phyloP scores from a whole-genome alignment of 2,797 vertebrate species.

The Hylomyscus alleni region DNA sequence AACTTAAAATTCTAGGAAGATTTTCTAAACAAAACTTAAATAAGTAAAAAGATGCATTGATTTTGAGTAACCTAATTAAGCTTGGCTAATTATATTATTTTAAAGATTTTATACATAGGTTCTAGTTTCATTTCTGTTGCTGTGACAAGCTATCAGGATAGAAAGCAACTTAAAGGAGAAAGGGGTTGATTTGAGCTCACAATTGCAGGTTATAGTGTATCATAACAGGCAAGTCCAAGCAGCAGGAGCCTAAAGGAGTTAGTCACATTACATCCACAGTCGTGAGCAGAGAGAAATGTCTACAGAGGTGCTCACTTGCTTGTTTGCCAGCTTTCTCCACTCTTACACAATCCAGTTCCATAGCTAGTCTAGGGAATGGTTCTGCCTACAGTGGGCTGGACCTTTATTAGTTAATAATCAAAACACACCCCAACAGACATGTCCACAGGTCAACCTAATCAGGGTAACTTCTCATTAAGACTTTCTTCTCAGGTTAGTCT shows the following conservation, averaged over 20 bases:
- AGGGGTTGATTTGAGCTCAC: not conserved
- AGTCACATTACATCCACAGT: not conserved
- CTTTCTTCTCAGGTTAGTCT: not conserved
- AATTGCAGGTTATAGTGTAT: not conserved
- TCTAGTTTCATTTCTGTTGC: not conserved
- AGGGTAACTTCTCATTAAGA: not conserved
- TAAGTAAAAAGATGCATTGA: constrained; percentile 37
- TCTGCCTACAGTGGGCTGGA: not conserved
- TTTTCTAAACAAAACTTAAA: constrained; percentile 42
- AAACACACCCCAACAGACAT: not conserved
- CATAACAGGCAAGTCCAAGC: not conserved
- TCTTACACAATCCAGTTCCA: not conserved
- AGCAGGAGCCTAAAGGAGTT: not conserved
- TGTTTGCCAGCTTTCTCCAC: not conserved
- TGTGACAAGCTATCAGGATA: not conserved
- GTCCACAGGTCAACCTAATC: not conserved
- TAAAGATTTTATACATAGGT: not conserved
- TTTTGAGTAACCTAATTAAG: constrained; percentile 23
- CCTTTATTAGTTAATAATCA: not conserved
- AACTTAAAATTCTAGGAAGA: constrained; percentile 5
- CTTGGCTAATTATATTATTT: constrained; percentile 23
- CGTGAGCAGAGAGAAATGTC: not conserved
- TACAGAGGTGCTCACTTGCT: not conserved
- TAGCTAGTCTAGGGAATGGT: not conserved
- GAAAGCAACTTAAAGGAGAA: not conserved